Evolutionary conservation across 2,888 invertebrate genomes (phyloP), one percentile per base, ranked within the genome.

Genomic region (Lepidonotus clava): DNA sequence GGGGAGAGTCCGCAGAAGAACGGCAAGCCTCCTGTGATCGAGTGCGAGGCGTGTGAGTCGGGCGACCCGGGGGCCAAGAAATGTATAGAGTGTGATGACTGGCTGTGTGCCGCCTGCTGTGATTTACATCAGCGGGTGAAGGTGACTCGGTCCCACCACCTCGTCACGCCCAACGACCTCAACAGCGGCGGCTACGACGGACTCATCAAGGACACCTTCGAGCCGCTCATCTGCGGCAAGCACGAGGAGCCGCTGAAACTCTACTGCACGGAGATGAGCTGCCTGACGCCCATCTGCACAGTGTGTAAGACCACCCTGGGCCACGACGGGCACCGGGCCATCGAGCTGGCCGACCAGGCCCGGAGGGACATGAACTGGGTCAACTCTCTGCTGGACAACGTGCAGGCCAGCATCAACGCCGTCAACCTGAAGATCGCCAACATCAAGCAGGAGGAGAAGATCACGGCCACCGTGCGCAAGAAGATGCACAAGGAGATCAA

Each of bases 81-180:
- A 84, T 90, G 90, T 84, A 88, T 90, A 2, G 88, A 90, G 83
- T 90, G 90, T 84, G 87, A 89, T 34, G 90, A 90, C 66, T 90
- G 90, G 90, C 88, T 90, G 80, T 90, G 90, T 71, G 86, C 87
- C 28, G 80, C 87, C 83, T 90, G 90, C 87, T 89, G 87, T 56
- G 61, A 88, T 34, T 88, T 90, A 88, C 90, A 90, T 51, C 24
- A 46, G 0, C 32, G 87, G 83, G 89, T 89, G 36, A 89, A 89
- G 83, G 67, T 90, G 53, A 90, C 90, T 0, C 87, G 87, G 41
- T 88, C 87, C 83, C 90, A 90, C 84, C 87, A 86, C 67, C 86
- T 90, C 76, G 87, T 90, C 18, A 85, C 89, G 21, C 53, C 87
- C 18, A 40, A 34, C 21, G 90, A 90, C n/a, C 86, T 90, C 11